Evolutionary conservation across 2,797 vertebrate species (phyloP).

Genomic region (Pantherophis vulpinus): DNA sequence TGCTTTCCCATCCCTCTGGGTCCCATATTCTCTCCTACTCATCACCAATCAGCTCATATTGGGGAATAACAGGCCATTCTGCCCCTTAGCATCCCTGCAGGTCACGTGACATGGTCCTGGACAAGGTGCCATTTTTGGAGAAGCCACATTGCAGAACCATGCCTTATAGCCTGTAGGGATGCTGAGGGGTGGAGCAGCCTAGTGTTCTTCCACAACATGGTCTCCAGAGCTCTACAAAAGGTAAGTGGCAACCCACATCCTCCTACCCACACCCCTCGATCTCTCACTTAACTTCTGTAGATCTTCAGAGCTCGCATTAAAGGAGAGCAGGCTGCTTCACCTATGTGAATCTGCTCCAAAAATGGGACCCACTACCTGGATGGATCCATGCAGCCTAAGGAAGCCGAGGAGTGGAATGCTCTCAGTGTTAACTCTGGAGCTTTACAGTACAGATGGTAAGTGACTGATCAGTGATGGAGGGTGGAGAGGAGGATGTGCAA

Average conservation of each 20-base stretch:
- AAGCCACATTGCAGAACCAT: not conserved
- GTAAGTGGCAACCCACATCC: not conserved
- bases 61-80: not conserved
- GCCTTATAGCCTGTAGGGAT: not conserved
- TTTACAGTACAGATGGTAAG: not conserved
- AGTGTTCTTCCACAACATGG: no score
- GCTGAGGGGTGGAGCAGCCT: not conserved
- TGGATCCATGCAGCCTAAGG: not conserved
- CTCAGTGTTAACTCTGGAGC: not conserved
- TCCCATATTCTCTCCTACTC: not conserved
- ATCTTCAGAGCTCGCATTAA: not conserved
- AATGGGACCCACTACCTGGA: not conserved
- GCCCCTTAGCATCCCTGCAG: not conserved
- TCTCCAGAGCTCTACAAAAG: not conserved
- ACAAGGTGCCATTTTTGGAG: not conserved
- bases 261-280: not conserved
- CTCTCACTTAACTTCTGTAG: not conserved
- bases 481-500: not conserved
- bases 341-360: not conserved
- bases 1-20: not conserved
- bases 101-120: not conserved
- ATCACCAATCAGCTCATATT: not conserved
- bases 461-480: not conserved
- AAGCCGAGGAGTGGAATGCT: not conserved
- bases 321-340: not conserved